These are phyloP conservation scores for Yoshiicerus persimilis DNA, from an alignment of 1,140 invertebrate genomes.

Conservation along the genomic window DNA sequence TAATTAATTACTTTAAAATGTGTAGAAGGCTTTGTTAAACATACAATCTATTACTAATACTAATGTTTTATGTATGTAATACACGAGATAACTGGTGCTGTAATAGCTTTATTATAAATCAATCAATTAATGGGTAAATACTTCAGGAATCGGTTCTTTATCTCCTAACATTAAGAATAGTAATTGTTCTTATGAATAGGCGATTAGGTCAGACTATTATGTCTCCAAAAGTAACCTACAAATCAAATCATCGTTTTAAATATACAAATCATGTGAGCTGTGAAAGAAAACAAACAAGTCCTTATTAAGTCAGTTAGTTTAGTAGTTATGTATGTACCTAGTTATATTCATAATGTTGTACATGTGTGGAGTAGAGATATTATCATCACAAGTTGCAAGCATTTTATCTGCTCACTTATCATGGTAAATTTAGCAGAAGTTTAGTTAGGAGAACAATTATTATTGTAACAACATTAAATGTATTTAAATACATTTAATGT, in stretches of 20 bases:
- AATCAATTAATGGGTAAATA: neutral
- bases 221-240: neutral
- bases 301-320: neutral
- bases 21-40: neutral
- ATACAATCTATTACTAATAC: neutral
- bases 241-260: slow-evolving; percentile 11
- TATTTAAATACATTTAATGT: too few species aligned
- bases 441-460: too few species aligned
- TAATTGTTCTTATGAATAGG: neutral
- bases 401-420: too few species aligned
- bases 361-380: too few species aligned
- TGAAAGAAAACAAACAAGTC: slow-evolving; percentile 19
- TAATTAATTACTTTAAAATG: neutral
- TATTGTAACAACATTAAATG: too few species aligned
- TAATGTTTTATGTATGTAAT: neutral
- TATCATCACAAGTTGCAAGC: too few species aligned
- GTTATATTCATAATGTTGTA: too few species aligned
- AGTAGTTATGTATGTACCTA: neutral
- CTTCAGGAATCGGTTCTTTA: neutral
- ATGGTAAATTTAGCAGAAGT: too few species aligned
- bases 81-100: neutral
- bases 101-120: slow-evolving; percentile 12
- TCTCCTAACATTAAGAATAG: neutral
- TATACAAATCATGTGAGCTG: slow-evolving; percentile 16
- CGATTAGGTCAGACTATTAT: neutral